Evolutionary conservation across 2,888 invertebrate genomes (phyloP).

Genomic region (Tenthredo mesomela): DNA sequence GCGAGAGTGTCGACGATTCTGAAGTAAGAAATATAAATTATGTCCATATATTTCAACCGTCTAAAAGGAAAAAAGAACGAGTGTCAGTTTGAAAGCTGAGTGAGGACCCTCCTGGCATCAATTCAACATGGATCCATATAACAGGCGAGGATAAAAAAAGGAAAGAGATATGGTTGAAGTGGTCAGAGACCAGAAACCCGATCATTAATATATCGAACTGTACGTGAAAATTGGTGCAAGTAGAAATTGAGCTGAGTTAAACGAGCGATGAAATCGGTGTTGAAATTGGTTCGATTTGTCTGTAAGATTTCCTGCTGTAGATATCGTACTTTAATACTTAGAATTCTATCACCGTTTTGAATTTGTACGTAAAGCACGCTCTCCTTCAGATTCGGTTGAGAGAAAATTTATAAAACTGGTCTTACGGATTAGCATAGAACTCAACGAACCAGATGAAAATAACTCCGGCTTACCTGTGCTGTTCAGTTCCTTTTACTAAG

Average conservation of each 20-base stretch:
- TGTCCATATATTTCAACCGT: conserved; percentile 9
- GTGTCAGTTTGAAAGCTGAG: conserved; percentile 14
- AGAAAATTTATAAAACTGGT: conserved; percentile 50
- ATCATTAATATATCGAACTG: conserved; percentile 23
- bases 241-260: background rate
- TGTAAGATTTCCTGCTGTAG: background rate
- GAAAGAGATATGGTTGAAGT: background rate
- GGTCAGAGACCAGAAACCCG: conserved; percentile 16
- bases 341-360: conserved; percentile 34
- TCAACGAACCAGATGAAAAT: conserved; percentile 23
- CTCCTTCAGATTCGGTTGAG: conserved; percentile 34
- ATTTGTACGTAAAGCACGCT: conserved; percentile 44
- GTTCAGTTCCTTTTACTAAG: background rate
- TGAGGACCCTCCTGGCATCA: background rate
- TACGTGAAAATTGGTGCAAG: conserved; percentile 23
- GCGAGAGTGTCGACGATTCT: background rate
- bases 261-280: conserved; percentile 36
- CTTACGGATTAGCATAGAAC: conserved; percentile 48
- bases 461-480: conserved; percentile 4
- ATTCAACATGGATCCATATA: background rate
- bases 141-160: background rate
- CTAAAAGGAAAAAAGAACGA: background rate
- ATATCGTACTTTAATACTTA: conserved; percentile 17
- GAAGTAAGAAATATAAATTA: conserved; percentile 28
- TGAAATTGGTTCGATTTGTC: conserved; percentile 41